Evolutionary conservation across 2,113 vertebrate species (phyloP).

Genomic region (Brachyhypopomus gauderio): DNA sequence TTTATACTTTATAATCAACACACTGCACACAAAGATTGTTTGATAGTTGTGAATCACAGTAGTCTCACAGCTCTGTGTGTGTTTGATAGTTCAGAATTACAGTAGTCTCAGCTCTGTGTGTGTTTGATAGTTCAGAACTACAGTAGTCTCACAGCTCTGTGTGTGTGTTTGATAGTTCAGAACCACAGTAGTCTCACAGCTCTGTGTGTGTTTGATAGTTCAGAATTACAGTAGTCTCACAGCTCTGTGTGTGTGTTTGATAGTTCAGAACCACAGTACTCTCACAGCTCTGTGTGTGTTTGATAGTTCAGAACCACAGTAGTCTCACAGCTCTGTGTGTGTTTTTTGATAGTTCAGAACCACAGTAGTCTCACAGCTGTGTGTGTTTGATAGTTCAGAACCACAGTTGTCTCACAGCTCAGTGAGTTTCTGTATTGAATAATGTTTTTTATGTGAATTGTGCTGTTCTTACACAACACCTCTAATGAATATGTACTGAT

Average conservation of each 20-base stretch:
- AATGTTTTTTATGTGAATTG: background rate
- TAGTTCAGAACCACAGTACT: background rate
- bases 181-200: conserved; percentile 5
- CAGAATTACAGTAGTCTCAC: too few species aligned
- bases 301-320: background rate
- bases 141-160: too few species aligned
- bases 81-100: background rate
- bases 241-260: too few species aligned
- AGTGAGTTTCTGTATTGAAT: background rate
- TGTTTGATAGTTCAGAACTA: too few species aligned
- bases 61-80: too few species aligned
- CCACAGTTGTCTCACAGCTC: background rate
- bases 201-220: too few species aligned
- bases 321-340: background rate
- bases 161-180: too few species aligned
- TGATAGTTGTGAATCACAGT: too few species aligned
- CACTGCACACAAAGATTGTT: too few species aligned
- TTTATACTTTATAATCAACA: too few species aligned
- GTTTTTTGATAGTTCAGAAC: too few species aligned
- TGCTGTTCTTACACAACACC: conserved; percentile 34
- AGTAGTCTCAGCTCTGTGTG: background rate
- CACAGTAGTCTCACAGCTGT: too few species aligned
- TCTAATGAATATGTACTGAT: conserved; percentile 34
- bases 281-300: background rate
- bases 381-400: background rate